Conservation (phyloP, 2,797 vertebrate species). For the Phoxinus dragarum region DNA sequence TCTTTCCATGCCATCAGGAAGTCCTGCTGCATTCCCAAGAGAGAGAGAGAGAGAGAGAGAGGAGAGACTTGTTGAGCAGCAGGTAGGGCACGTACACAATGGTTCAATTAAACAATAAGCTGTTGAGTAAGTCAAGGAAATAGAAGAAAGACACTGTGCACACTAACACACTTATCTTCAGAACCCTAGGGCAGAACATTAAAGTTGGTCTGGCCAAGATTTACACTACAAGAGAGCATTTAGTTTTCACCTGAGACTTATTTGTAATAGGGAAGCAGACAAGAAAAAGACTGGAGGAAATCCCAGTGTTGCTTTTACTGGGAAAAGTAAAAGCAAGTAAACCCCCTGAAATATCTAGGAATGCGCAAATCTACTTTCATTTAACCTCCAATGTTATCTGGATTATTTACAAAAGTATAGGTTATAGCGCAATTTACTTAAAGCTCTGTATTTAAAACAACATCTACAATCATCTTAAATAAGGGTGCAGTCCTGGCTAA, state of each 20-base stretch:
- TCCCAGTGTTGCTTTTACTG: neutral
- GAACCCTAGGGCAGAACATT: neutral
- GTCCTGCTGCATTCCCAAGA: constrained; percentile 65
- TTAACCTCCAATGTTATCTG: neutral
- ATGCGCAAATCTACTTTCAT: neutral
- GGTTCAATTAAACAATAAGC: constrained; percentile 32
- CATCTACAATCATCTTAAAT: neutral
- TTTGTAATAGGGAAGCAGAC: neutral
- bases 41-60: constrained; percentile 1
- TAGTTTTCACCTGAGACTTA: neutral
- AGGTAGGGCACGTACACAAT: constrained; percentile 39
- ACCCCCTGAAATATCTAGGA: neutral
- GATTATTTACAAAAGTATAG: neutral
- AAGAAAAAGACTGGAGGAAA: neutral
- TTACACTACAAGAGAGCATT: neutral
- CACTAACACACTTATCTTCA: neutral
- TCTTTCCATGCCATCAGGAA: constrained; percentile 68
- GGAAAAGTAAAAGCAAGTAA: too few species aligned
- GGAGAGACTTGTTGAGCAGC: constrained; percentile 18
- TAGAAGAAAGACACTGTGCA: neutral
- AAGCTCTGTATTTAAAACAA: neutral
- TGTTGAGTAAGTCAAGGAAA: constrained; percentile 27
- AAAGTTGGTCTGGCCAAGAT: neutral
- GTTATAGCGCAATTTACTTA: too few species aligned
- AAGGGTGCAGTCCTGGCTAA: too few species aligned